A percentile compares a stretch with the other conserved stretches of the same genome.
Conservation (phyloP, 2,113 vertebrate genomes). For the Ochotona curzoniae region DNA sequence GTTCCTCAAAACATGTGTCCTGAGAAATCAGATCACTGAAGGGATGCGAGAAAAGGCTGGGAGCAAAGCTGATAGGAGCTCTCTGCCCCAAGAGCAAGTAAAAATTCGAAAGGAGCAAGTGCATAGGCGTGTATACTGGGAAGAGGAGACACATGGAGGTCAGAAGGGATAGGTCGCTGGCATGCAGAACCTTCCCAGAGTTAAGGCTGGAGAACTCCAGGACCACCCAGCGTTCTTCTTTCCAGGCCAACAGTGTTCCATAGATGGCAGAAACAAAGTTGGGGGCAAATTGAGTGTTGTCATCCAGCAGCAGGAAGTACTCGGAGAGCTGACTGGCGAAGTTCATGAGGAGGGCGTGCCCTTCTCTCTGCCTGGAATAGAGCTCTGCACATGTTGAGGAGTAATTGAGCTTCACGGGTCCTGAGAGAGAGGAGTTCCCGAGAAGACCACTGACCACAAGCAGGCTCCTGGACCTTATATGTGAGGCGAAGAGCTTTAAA, state of each 20-base stretch:
- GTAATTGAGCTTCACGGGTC: constrained; percentile 86
- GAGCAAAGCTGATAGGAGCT: constrained; percentile 86
- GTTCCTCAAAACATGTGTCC: constrained; percentile 84
- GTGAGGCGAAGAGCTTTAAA: constrained; percentile 75
- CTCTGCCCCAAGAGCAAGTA: constrained; percentile 88
- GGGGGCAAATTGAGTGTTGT: constrained; percentile 84
- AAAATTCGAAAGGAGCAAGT: constrained; percentile 91
- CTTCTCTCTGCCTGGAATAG: constrained; percentile 92
- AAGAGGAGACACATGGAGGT: constrained; percentile 91
- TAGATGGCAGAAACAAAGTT: constrained; percentile 87
- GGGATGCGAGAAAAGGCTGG: constrained; percentile 90
- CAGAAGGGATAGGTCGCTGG: constrained; percentile 87
- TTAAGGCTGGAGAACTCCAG: constrained; percentile 93
- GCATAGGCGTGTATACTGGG: constrained; percentile 92
- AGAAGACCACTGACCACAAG: constrained; percentile 86
- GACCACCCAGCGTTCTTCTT: constrained; percentile 88
- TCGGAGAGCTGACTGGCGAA: constrained; percentile 88
- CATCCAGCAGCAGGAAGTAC: constrained; percentile 94
- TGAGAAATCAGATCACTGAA: constrained; percentile 88
- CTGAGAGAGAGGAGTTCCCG: constrained; percentile 83
- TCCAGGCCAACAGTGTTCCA: constrained; percentile 56
- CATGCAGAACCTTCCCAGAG: constrained; percentile 92
- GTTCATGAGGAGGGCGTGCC: constrained; percentile 90
- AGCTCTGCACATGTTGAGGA: constrained; percentile 87
- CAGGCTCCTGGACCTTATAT: constrained; percentile 86